These are phyloP conservation scores for Parapristionchus giblindavisi DNA, from an alignment of 2,888 invertebrate species.

Conservation along the genomic window DNA sequence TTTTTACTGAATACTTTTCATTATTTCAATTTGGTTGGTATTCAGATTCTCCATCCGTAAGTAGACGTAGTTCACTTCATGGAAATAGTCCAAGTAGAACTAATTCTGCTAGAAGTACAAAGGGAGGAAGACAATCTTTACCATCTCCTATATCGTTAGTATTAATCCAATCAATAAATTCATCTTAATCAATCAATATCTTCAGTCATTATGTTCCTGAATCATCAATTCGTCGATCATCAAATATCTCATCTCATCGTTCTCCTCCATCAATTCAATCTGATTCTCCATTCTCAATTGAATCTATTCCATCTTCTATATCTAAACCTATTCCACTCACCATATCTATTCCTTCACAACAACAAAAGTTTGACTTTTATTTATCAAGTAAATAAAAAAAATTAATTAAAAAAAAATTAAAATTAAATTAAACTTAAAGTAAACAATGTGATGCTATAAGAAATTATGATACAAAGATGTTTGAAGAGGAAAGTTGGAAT, in stretches of 20 bases:
- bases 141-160: constrained; percentile 34
- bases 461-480: no score
- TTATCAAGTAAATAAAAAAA: not conserved
- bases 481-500: no score
- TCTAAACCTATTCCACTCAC: constrained; percentile 16
- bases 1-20: not conserved
- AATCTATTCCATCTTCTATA: not conserved
- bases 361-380: not conserved
- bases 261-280: constrained; percentile 7
- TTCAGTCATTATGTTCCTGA: constrained; percentile 34
- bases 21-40: not conserved
- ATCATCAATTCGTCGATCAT: not conserved
- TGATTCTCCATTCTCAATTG: not conserved
- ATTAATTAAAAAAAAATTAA: not conserved
- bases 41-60: constrained; percentile 21
- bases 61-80: constrained; percentile 24
- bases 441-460: no score
- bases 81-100: constrained; percentile 16
- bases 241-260: constrained; percentile 20
- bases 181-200: not conserved
- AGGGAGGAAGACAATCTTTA: constrained; percentile 2
- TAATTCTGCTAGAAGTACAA: constrained; percentile 22
- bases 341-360: constrained; percentile 12
- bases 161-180: not conserved
- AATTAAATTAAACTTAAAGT: no score